Evolutionary conservation across 2,113 vertebrate genomes (phyloP).

Genomic region (Alethe diademata): DNA sequence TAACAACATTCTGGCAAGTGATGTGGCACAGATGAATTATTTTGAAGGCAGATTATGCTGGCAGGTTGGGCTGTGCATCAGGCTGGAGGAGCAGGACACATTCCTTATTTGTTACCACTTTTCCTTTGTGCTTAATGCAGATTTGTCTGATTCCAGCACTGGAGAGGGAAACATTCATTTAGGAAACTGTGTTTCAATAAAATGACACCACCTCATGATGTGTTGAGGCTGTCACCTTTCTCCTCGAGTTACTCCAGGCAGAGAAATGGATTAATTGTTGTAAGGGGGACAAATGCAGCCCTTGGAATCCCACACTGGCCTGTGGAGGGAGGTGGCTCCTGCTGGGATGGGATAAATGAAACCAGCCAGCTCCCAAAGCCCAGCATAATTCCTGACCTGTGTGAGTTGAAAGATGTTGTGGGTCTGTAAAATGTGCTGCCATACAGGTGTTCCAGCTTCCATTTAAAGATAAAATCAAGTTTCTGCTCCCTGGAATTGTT

Average conservation of each 20-base stretch:
- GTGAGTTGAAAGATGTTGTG: neutral
- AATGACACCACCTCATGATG: neutral
- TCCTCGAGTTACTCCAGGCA: neutral
- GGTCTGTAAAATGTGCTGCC: neutral
- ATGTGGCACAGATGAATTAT: neutral
- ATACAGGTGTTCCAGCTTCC: neutral
- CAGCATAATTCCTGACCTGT: neutral
- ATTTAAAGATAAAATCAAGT: neutral
- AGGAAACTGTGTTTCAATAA: neutral
- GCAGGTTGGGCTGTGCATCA: neutral
- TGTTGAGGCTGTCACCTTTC: neutral
- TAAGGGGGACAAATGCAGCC: neutral
- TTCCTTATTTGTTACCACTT: neutral
- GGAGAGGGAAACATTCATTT: neutral
- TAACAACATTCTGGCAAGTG: neutral
- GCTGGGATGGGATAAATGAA: neutral
- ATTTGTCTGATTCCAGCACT: neutral
- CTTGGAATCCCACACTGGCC: accelerated
- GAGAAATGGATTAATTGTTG: neutral
- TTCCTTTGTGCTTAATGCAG: neutral
- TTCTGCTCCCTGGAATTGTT: neutral
- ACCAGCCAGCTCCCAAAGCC: neutral
- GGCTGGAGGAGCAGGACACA: neutral
- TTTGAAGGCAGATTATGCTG: neutral
- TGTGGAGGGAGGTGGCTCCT: neutral